A percentile compares a stretch with the other conserved stretches of the same genome.
phyloP scores from a whole-genome alignment of 2,113 vertebrate species.

The Siniperca chuatsi region DNA sequence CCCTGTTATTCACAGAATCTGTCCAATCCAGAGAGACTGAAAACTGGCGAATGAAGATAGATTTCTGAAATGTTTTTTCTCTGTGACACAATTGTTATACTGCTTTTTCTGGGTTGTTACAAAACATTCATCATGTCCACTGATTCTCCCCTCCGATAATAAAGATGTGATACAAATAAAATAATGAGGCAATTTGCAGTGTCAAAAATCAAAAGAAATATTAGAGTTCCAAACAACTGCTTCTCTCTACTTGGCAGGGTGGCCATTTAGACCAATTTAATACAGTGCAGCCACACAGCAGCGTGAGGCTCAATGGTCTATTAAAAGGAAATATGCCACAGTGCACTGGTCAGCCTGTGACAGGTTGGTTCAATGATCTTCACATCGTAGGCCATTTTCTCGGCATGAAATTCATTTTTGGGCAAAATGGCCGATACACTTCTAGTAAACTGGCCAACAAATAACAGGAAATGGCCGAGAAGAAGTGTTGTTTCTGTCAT shows the following conservation, averaged over 20 bases:
- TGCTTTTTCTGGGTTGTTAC: neutral
- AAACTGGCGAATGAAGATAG: conserved; percentile 27
- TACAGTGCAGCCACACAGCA: conserved; percentile 21
- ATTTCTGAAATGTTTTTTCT: conserved; percentile 32
- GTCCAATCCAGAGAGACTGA: neutral
- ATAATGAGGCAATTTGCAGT: conserved; percentile 30
- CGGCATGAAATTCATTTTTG: conserved; percentile 28
- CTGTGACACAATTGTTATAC: neutral
- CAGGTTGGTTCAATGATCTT: conserved; percentile 52
- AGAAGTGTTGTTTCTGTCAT: conserved; percentile 22
- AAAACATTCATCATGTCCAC: conserved; percentile 24
- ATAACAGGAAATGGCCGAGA: conserved; percentile 30
- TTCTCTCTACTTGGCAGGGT: conserved; percentile 23
- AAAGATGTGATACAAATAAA: conserved; percentile 50
- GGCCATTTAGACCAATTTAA: conserved; percentile 54
- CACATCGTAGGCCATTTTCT: conserved; percentile 48
- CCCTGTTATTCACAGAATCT: neutral
- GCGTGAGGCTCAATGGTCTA: conserved; percentile 20
- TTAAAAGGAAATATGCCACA: conserved; percentile 60
- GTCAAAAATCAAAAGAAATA: conserved; percentile 38
- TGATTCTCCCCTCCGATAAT: conserved; percentile 6
- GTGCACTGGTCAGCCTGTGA: conserved; percentile 50
- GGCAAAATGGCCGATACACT: conserved; percentile 39
- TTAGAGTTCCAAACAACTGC: conserved; percentile 28
- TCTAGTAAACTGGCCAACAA: conserved; percentile 34